Conservation (phyloP, 1,140 invertebrate species). For the Euura saliciscinereae region DNA sequence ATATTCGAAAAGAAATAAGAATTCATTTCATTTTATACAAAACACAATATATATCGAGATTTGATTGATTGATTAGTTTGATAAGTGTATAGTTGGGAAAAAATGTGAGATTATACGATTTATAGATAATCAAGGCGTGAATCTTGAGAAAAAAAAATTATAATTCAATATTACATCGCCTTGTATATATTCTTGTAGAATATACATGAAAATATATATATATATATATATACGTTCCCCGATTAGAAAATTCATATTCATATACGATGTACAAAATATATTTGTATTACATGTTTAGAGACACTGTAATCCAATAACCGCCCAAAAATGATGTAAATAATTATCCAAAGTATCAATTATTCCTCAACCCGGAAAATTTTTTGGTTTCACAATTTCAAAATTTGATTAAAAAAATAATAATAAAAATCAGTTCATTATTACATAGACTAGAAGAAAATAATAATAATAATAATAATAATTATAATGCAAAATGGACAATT, state of each 20-base stretch:
- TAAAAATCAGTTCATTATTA: neutral
- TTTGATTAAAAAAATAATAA: neutral
- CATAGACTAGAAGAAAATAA: too few species aligned
- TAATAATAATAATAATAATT: too few species aligned
- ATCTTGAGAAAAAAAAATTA: conserved; percentile 10
- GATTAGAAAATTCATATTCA: conserved; percentile 10
- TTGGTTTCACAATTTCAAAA: too few species aligned
- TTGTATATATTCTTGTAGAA: conserved; percentile 6
- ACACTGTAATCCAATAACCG: neutral
- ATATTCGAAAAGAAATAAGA: too few species aligned
- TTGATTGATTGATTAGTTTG: too few species aligned
- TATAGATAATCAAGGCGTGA: neutral
- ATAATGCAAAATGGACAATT: neutral
- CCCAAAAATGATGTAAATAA: neutral
- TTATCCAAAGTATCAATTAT: neutral
- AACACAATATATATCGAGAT: too few species aligned
- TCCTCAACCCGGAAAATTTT: neutral
- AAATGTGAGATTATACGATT: too few species aligned
- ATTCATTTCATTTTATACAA: too few species aligned
- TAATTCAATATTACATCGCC: neutral
- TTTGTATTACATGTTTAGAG: conserved; percentile 12
- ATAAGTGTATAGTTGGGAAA: too few species aligned
- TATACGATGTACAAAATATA: conserved; percentile 10
- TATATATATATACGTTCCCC: conserved; percentile 15
- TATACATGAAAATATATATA: neutral